Percentiles rank a stretch among this genome's conserved stretches.
Conservation (phyloP, 64 coral and sea anemone species). For the Montipora foliosa region DNA sequence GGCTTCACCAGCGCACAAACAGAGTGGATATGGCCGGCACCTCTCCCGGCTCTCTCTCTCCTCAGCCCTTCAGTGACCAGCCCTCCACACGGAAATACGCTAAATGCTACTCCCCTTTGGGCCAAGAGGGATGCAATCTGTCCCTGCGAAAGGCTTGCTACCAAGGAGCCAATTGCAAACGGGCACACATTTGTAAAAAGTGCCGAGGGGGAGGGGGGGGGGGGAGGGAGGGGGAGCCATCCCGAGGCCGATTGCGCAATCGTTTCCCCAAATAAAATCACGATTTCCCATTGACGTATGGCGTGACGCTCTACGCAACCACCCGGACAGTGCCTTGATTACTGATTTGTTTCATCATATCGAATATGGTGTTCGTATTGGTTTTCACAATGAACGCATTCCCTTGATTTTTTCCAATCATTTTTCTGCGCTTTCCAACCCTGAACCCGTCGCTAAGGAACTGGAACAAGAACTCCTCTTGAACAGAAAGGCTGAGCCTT, state of each 20-base stretch:
- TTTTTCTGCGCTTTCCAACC: background rate
- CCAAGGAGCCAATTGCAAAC: conserved; percentile 11
- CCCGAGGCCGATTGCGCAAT: background rate
- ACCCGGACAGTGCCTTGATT: conserved; percentile 18
- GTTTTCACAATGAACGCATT: background rate
- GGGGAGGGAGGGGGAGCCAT: background rate
- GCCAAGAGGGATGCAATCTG: conserved; percentile 38
- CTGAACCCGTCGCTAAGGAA: background rate
- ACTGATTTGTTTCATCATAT: conserved; percentile 37
- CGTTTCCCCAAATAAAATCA: background rate
- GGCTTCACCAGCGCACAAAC: too few species aligned
- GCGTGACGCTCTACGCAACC: background rate
- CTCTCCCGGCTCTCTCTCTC: too few species aligned
- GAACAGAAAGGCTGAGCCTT: background rate
- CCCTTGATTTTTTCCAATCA: conserved; percentile 3
- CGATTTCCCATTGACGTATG: background rate
- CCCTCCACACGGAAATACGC: background rate
- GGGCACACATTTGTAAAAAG: conserved; percentile 17
- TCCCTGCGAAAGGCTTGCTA: background rate
- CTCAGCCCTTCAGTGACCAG: too few species aligned
- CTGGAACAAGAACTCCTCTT: background rate
- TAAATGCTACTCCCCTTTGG: background rate
- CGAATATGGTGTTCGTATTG: conserved; percentile 42
- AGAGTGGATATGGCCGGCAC: too few species aligned
- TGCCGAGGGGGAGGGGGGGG: background rate